phyloP scores from a whole-genome alignment of 2,797 vertebrate species.

The Sebastes taczanowskii region DNA sequence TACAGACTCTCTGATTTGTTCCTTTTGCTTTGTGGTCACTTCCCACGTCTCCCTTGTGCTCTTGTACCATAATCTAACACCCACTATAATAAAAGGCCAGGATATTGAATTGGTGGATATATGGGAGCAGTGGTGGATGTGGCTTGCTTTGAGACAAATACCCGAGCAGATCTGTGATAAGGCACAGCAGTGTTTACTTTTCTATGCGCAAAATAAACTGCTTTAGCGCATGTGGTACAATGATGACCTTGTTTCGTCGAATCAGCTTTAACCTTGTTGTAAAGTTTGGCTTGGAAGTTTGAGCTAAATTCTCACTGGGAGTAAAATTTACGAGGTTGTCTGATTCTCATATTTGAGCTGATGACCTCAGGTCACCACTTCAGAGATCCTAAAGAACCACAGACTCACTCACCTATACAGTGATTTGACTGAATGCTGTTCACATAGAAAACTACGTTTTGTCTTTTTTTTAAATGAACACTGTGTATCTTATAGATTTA shows the following conservation, averaged over 20 bases:
- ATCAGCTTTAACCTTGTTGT: constrained; percentile 6
- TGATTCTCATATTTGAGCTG: constrained; percentile 18
- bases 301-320: constrained; percentile 13
- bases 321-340: constrained; percentile 32
- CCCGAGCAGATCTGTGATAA: constrained; percentile 35
- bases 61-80: constrained; percentile 41
- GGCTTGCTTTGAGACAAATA: constrained; percentile 43
- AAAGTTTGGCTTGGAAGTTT: background rate
- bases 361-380: constrained; percentile 9
- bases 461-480: background rate
- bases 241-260: constrained; percentile 29
- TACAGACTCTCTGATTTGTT: constrained; percentile 36
- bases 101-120: constrained; percentile 34
- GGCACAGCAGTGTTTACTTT: constrained; percentile 19
- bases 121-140: constrained; percentile 17
- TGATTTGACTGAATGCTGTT: background rate
- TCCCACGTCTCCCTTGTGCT: constrained; percentile 46
- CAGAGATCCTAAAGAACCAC: background rate
- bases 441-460: background rate
- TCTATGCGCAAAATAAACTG: constrained; percentile 17
- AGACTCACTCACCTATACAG: background rate
- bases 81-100: constrained; percentile 49
- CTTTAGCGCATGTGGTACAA: constrained; percentile 11
- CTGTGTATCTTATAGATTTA: background rate
- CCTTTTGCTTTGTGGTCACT: constrained; percentile 41